These are phyloP conservation scores for Caenorhabditis japonica DNA, from an alignment of 2,888 invertebrate species.

Conservation along the genomic window DNA sequence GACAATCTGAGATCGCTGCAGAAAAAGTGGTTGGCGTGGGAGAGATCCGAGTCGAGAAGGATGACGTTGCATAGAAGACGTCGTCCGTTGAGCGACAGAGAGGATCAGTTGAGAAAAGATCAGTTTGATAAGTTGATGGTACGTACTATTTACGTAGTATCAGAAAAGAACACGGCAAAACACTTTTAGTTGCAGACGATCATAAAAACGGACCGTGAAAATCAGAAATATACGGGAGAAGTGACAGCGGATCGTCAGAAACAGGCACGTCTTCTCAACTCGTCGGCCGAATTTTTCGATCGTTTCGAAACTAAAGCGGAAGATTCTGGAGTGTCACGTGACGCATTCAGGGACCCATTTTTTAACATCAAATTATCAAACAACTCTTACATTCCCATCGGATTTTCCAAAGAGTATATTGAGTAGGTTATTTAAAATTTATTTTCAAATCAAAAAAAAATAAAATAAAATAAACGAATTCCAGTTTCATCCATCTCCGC, in stretches of 20 bases:
- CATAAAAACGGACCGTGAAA: no score
- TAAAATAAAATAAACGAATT: slow-evolving; percentile 3
- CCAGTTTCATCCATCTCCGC: slow-evolving; percentile 66
- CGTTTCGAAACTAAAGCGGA: slow-evolving; percentile 50
- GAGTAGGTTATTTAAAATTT: slow-evolving; percentile 29
- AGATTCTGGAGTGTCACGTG: slow-evolving; percentile 28
- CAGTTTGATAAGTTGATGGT: slow-evolving; percentile 23
- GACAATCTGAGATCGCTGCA: slow-evolving; percentile 24
- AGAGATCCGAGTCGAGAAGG: slow-evolving; percentile 11
- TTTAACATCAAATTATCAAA: slow-evolving; percentile 39
- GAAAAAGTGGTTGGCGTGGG: slow-evolving; percentile 8
- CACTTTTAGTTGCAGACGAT: no score
- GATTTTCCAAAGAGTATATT: slow-evolving; percentile 61
- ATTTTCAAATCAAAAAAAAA: neutral
- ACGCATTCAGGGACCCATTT: slow-evolving; percentile 53
- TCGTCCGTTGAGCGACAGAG: slow-evolving; percentile 49
- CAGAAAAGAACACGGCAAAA: no score
- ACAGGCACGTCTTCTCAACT: slow-evolving; percentile 48
- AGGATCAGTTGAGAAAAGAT: slow-evolving; percentile 49
- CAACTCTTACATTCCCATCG: slow-evolving; percentile 34
- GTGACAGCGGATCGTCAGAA: slow-evolving; percentile 2
- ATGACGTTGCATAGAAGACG: slow-evolving; percentile 24
- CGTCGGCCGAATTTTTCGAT: slow-evolving; percentile 47
- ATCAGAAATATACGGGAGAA: no score
- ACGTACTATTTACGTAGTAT: neutral